A percentile compares a stretch with the other conserved stretches of the same genome.
These are phyloP conservation scores for Cantharis lateralis DNA, from an alignment of 2,888 invertebrate genomes.

Conservation along the genomic window DNA sequence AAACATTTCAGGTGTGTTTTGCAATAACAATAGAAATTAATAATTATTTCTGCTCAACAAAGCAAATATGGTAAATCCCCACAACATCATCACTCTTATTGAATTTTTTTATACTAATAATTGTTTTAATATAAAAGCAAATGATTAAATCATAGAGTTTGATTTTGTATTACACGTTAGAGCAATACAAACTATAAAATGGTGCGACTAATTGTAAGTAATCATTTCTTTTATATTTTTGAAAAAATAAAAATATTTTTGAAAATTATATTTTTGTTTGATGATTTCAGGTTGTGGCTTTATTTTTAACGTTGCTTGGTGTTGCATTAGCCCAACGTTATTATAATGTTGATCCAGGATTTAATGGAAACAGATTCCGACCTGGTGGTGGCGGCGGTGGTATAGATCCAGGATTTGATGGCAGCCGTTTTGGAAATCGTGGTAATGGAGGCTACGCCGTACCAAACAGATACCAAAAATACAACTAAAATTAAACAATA, in stretches of 20 bases:
- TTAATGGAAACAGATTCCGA: not conserved
- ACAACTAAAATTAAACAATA: not conserved
- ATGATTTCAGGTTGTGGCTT: not conserved
- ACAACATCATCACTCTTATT: not conserved
- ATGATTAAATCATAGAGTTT: not conserved
- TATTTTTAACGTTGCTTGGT: not conserved
- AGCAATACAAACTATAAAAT: not conserved
- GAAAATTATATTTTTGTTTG: not conserved
- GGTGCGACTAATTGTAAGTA: not conserved
- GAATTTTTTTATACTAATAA: not conserved
- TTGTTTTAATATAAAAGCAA: not conserved
- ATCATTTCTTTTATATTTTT: not conserved
- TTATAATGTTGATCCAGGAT: not conserved
- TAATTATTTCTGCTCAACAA: not conserved
- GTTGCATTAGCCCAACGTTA: not conserved
- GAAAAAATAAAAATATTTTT: not conserved
- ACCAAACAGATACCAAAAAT: not conserved
- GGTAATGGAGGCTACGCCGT: not conserved
- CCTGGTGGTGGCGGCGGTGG: not conserved
- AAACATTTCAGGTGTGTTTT: not conserved
- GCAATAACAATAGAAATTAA: not conserved
- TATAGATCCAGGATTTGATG: not conserved
- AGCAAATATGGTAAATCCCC: not conserved
- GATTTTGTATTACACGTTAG: not conserved
- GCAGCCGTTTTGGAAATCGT: not conserved